Base-by-base conservation (phyloP, 2,888 invertebrate species). In the Homarus gammarus region DNA sequence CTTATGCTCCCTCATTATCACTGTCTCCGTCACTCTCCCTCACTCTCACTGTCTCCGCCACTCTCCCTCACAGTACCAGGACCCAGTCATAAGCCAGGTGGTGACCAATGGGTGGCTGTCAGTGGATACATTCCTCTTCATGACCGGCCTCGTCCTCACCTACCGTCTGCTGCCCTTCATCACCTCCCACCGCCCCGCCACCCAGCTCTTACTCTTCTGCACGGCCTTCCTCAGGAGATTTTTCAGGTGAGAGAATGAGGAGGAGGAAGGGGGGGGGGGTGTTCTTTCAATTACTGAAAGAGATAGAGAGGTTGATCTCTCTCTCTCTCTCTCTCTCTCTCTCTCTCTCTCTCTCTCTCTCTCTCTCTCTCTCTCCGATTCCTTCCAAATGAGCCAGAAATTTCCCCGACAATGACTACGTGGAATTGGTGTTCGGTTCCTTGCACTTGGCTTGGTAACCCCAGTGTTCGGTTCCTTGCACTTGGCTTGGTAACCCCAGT, bases 31-130 rank as follows among this genome's bases (percentile, higher is more conserved):
- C 56, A 10, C 27, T 15, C 70, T 70, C 70, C 27, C 70, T 70
- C 70, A 22, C 27, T 70, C 70, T 70, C 70, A 22, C 70, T 70
- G 18, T 27, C 12, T 72, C 31, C 15, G 22, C 31, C 12, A 15
- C n/a, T 33, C 38, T 36, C 38, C 22, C 15, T 77, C 38, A 10
- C 83, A 83, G 83, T 79, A 83, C 49, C 83, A 83, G 49, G 83
- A 83, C 49, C 83, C 83, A 8, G 49, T 83, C 12, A 22, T 83
- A 15, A 33, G 18, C 49, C 72, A 83, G 49, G n/a, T 83, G 22
- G 72, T 83, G 0, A 83, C 83, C 18, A 83, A 83, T 18, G 83
- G 70, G 8, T 83, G 83, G 83, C 31, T 83, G 2, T 31, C 83
- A 10, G 83, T 70, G 22, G 83, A 83, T 40, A 82, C 83, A 0